A percentile compares a stretch with the other conserved stretches of the same genome.
phyloP scores from a whole-genome alignment of 2,797 vertebrate species.

The Myotis daubentonii region DNA sequence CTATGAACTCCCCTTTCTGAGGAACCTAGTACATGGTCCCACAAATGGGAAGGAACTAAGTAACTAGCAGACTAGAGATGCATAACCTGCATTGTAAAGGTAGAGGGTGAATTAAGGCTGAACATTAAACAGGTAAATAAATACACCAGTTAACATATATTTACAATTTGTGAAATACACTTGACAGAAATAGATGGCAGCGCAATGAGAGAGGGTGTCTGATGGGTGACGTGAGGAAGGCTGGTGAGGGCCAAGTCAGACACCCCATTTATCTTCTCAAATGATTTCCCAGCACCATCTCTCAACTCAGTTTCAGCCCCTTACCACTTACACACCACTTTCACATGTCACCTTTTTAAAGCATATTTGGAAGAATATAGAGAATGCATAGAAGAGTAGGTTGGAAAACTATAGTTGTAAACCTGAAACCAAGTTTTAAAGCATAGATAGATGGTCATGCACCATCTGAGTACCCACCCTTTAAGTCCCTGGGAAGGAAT shows the following conservation, averaged over 20 bases:
- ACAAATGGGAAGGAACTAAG: background rate
- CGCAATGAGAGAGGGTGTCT: background rate
- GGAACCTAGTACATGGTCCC: background rate
- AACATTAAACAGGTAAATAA: background rate
- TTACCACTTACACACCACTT: background rate
- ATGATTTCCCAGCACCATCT: background rate
- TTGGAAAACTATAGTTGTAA: background rate
- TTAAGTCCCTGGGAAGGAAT: background rate
- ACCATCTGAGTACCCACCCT: background rate
- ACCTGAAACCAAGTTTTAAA: constrained; percentile 3
- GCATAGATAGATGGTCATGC: background rate
- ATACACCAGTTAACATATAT: background rate
- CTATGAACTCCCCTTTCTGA: background rate
- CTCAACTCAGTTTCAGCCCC: background rate
- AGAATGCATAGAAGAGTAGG: background rate
- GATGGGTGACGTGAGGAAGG: background rate
- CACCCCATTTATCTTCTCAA: background rate
- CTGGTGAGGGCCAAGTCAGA: background rate
- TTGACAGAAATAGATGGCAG: background rate
- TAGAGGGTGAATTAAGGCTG: background rate
- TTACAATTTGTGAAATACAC: background rate
- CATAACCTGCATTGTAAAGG: background rate
- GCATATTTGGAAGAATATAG: background rate
- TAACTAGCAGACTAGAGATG: background rate
- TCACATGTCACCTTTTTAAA: background rate